Percentiles rank a stretch among this genome's conserved stretches.
phyloP scores from a whole-genome alignment of 2,797 vertebrate species.

The Chloroceryle inda region DNA sequence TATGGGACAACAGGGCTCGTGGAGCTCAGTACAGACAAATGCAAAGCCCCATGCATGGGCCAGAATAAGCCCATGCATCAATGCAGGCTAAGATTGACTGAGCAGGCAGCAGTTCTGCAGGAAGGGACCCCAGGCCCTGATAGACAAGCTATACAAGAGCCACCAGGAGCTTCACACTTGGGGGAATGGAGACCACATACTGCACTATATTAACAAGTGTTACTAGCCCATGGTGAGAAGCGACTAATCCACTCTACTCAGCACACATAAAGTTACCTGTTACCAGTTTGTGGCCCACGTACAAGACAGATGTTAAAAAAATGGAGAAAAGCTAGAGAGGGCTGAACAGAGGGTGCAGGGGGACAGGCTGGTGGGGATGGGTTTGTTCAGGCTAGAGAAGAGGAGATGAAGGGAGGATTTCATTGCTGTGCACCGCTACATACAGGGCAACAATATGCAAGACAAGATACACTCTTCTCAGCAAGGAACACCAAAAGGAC shows the following conservation, averaged over 20 bases:
- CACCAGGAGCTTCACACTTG: background rate
- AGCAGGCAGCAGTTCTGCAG: background rate
- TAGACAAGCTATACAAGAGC: background rate
- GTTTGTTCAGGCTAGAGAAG: background rate
- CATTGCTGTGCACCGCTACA: background rate
- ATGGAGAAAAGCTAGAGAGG: background rate
- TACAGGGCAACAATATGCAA: background rate
- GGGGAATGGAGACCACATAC: background rate
- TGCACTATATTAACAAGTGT: background rate
- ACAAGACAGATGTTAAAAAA: background rate
- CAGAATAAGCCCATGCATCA: background rate
- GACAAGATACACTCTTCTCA: background rate
- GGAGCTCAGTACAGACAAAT: background rate
- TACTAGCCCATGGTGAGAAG: background rate
- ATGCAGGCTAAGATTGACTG: background rate
- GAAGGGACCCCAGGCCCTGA: background rate
- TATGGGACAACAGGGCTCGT: background rate
- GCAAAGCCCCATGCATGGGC: background rate
- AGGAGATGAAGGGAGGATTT: background rate
- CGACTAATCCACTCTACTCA: background rate
- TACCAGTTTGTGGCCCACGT: background rate
- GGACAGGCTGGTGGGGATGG: background rate
- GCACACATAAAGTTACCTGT: background rate
- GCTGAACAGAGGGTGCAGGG: background rate
- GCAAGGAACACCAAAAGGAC: background rate